Evolutionary conservation across 1,140 invertebrate genomes (phyloP), one percentile per base, ranked within the genome.

Genomic region (Meloidogyne chitwoodi): DNA sequence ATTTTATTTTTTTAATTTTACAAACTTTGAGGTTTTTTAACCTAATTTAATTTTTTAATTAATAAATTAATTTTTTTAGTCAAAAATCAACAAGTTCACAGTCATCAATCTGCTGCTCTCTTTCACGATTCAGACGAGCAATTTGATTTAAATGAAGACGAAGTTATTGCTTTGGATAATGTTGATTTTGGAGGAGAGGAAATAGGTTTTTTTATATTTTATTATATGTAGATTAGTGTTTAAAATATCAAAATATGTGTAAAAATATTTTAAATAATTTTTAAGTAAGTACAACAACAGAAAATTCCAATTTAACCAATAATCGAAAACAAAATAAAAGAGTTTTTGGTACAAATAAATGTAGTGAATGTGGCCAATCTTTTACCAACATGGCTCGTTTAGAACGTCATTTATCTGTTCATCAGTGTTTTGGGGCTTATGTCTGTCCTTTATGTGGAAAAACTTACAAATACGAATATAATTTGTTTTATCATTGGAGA

Each of bases 401-500:
- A 16, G 83, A 85, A 61, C 65, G 83, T 12, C 83, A 85, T 82
- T 83, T 85, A 56, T 75, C 83, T 64, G 85, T 87, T 41, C 84
- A 85, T 80, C 84, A 85, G 77, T 61, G 81, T 22, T 85, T 83
- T 61, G 84, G 84, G 2, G 70, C 81, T 11, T 85, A 83, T 69
- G 68, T 85, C 10, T 85, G 84, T 77, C 84, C 83, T 41, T 62
- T 85, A 6, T 84, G 84, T 70, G 81, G 77, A 22, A 85, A 85
- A 74, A 85, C 81, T 1, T 85, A 85, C 81, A 85, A 85, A 69
- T 85, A 85, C 29, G 71, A 73, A 64, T 83, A 83, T 63, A 83
- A 83, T 78, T 67, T 85, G 11, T 85, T 85, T 80, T 87, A 83
- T 72, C 84, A 85, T 71, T 85, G 84, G 84, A 69, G 84, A 24